A percentile compares a stretch with the other conserved stretches of the same genome.
Conservation (phyloP, 2,888 invertebrate genomes). For the Pycnomerus fuliginosus region DNA sequence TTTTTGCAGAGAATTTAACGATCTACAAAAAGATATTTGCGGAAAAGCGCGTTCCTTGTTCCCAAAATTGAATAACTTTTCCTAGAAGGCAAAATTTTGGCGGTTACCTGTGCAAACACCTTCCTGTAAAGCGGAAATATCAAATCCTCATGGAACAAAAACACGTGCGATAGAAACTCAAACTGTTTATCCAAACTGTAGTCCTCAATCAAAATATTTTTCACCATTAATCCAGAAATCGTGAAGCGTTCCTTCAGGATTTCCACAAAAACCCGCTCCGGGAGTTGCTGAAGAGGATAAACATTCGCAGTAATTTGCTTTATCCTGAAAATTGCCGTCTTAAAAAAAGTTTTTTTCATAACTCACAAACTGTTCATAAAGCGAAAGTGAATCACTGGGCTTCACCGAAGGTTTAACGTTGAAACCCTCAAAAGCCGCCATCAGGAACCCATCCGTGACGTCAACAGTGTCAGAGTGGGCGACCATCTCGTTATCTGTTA, state of each 20-base stretch:
- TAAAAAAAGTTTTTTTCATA: too few species aligned
- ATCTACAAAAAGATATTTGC: too few species aligned
- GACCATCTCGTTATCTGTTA: conserved; percentile 40
- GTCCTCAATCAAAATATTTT: conserved; percentile 43
- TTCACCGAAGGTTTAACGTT: too few species aligned
- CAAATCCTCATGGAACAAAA: conserved; percentile 46
- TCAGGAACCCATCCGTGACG: conserved; percentile 49
- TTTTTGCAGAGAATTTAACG: too few species aligned
- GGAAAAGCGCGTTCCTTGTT: too few species aligned
- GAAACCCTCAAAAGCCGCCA: conserved; percentile 53
- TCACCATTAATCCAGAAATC: conserved; percentile 46
- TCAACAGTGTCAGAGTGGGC: conserved; percentile 45
- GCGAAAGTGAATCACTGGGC: too few species aligned
- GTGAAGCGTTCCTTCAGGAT: conserved; percentile 44
- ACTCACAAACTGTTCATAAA: too few species aligned
- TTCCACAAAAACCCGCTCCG: conserved; percentile 39
- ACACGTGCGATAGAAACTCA: conserved; percentile 44
- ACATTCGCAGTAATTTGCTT: conserved; percentile 38
- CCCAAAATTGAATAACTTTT: too few species aligned
- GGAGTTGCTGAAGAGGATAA: conserved; percentile 42
- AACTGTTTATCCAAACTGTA: conserved; percentile 46
- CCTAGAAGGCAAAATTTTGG: too few species aligned
- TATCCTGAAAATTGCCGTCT: conserved; percentile 41
- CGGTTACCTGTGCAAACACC: conserved; percentile 46
- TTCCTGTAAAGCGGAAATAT: conserved; percentile 46